phyloP scores from a whole-genome alignment of 2,113 vertebrate species.

The Gobius niger region DNA sequence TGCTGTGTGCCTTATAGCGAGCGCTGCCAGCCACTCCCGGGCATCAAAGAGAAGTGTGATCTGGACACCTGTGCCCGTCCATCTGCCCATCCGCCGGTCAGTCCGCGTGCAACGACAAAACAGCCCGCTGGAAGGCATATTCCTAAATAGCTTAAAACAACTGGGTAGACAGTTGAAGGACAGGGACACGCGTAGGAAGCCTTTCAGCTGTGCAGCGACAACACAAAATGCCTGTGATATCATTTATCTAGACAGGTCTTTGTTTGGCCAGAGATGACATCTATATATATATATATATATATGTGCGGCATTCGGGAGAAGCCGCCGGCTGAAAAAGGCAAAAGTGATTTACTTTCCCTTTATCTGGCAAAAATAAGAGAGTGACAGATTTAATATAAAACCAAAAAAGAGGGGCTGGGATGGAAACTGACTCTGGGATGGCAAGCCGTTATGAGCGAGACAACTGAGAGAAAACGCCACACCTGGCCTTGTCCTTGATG shows the following conservation, averaged over 20 bases:
- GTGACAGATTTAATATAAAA: conserved; percentile 66
- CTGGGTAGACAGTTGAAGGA: conserved; percentile 16
- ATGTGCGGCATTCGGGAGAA: conserved; percentile 36
- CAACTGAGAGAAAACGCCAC: conserved; percentile 61
- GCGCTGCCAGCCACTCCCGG: conserved; percentile 40
- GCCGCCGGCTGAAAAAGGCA: conserved; percentile 38
- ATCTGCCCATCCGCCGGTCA: conserved; percentile 19
- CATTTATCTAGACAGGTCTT: conserved; percentile 43
- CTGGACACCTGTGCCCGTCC: conserved; percentile 48
- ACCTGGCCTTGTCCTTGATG: conserved; percentile 75
- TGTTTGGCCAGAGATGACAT: conserved; percentile 46
- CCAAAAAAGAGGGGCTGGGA: conserved; percentile 41
- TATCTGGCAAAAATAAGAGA: conserved; percentile 53
- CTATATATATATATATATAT: conserved; percentile 27
- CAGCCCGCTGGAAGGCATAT: conserved; percentile 13
- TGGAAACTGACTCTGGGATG: conserved; percentile 50
- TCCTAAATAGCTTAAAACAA: conserved; percentile 23
- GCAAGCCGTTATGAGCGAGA: conserved; percentile 59
- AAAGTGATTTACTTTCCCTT: conserved; percentile 51
- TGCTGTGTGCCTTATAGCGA: conserved; percentile 34
- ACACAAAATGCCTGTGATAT: conserved; percentile 29
- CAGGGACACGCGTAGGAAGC: conserved; percentile 24
- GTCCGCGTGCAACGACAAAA: conserved; percentile 31
- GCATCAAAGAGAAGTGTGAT: conserved; percentile 51
- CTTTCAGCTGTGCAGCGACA: conserved; percentile 22